Base-by-base conservation (phyloP, 2,888 invertebrate species). In the Drosophila recens region DNA sequence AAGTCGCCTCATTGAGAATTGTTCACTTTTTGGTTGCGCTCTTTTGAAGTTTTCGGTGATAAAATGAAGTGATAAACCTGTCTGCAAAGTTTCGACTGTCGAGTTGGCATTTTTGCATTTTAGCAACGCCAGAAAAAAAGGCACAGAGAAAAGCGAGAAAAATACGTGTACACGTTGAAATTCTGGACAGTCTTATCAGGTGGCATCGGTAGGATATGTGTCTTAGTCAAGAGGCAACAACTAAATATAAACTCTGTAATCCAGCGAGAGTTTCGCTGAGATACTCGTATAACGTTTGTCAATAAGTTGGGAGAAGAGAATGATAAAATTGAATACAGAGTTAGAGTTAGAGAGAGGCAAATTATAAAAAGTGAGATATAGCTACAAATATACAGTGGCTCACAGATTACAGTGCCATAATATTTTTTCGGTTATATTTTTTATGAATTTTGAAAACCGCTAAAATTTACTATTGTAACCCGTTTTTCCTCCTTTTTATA, bases 21-120 rank as follows among this genome's bases (percentile, higher is more conserved):
- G 79, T 70, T 75, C 72, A 63, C 46, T 74, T 66, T 54, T 69
- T 38, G 54, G 58, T 23, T 57, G 69, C 51, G 63, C 43, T 62
- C 63, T 62, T 75, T 63, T 57, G 33, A 72, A 78, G 78, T 75
- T 78, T 80, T 75, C 62, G 53, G 66, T 69, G 83, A 83, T 86
- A 80, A 83, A 89, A 89, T 88, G 79, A 75, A 78, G 87, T 76
- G 90, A 87, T 88, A 90, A 87, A 87, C 83, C 89, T 88, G 87
- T 87, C 87, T 87, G 90, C 74, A 90, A 87, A 87, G 82, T 87
- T 87, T 88, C 57, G 53, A 49, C 36, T 59, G 66, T 66, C 64
- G 62, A 82, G 80, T 71, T 79, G 52, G 73, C 86, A 76, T 85
- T 87, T 71, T 82, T 65, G 83, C 83, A 79, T 79, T 80, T 80